Evolutionary conservation across 64 coral and sea anemone species (phyloP).

Genomic region (Orbicella faveolata): DNA sequence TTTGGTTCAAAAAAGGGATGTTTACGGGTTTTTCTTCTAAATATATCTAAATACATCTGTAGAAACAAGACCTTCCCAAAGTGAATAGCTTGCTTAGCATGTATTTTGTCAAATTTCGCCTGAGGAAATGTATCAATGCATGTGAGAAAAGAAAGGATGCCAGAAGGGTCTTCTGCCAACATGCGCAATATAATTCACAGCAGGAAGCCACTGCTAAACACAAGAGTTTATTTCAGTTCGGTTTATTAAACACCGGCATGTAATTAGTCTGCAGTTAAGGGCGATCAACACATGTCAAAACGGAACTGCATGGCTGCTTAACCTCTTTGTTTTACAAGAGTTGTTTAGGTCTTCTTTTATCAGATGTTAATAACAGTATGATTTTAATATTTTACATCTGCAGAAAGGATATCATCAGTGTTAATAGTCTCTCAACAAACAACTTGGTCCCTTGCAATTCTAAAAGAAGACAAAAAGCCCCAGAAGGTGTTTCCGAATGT

Average conservation of each 20-base stretch:
- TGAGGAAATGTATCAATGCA: background rate
- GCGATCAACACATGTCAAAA: slow-evolving; percentile 1
- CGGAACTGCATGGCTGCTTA: background rate
- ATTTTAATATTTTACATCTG: background rate
- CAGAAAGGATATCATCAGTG: background rate
- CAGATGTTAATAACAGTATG: background rate
- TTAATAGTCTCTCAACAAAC: too few relatives aligned
- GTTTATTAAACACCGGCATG: slow-evolving; percentile 11
- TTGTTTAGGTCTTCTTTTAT: background rate
- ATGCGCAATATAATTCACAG: slow-evolving; percentile 34
- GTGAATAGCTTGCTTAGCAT: background rate
- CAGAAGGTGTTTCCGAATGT: too few relatives aligned
- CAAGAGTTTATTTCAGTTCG: background rate
- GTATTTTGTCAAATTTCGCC: background rate
- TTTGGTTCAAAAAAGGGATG: background rate
- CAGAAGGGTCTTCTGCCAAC: background rate
- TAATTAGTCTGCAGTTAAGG: slow-evolving; percentile 2
- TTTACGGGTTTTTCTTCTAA: background rate
- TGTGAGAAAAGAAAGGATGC: slow-evolving; percentile 1
- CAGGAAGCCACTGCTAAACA: background rate
- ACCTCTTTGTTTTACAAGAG: background rate
- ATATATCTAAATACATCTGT: background rate
- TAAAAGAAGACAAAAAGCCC: too few relatives aligned
- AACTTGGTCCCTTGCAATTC: too few relatives aligned
- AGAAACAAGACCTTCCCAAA: background rate